A percentile compares a stretch with the other conserved stretches of the same genome.
Evolutionary conservation across 2,888 invertebrate genomes (phyloP).

Genomic region (Gymnocheta viridis): DNA sequence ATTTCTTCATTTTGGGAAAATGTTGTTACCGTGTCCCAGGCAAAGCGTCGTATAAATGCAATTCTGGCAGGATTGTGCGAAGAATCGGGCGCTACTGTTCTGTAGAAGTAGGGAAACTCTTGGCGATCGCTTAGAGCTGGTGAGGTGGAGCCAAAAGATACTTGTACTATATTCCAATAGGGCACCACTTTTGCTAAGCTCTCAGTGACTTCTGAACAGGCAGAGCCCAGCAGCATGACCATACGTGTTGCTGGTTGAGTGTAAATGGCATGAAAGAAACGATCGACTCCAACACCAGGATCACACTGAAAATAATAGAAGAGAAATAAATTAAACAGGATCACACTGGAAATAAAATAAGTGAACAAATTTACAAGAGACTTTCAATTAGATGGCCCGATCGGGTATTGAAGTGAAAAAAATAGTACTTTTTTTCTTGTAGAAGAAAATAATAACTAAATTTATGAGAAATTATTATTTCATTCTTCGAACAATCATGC

Average conservation of each 20-base stretch:
- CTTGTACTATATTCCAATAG: slow-evolving; percentile 96
- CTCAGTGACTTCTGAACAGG: slow-evolving; percentile 95
- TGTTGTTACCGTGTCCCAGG: slow-evolving; percentile 93
- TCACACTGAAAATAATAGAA: slow-evolving; percentile 92
- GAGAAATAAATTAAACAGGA: not conserved
- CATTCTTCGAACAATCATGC: too few relatives aligned
- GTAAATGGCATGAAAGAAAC: slow-evolving; percentile 95
- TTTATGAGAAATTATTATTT: too few relatives aligned
- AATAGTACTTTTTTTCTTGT: too few relatives aligned
- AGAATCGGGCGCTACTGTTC: slow-evolving; percentile 94
- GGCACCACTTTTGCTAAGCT: slow-evolving; percentile 95
- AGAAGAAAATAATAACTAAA: too few relatives aligned
- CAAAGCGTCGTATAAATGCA: slow-evolving; percentile 87
- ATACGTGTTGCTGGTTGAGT: slow-evolving; percentile 88
- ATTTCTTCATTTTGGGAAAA: slow-evolving; percentile 94
- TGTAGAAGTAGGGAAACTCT: slow-evolving; percentile 94
- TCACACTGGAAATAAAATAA: too few relatives aligned
- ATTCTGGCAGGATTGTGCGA: slow-evolving; percentile 94
- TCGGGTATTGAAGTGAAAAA: too few relatives aligned
- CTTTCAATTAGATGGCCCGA: too few relatives aligned
- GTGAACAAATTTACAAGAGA: too few relatives aligned
- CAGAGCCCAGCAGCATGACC: slow-evolving; percentile 92
- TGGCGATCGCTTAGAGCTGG: slow-evolving; percentile 94
- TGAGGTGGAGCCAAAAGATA: slow-evolving; percentile 94
- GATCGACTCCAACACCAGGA: slow-evolving; percentile 94